Conservation (phyloP, 2,113 vertebrate genomes). For the Cervus canadensis region DNA sequence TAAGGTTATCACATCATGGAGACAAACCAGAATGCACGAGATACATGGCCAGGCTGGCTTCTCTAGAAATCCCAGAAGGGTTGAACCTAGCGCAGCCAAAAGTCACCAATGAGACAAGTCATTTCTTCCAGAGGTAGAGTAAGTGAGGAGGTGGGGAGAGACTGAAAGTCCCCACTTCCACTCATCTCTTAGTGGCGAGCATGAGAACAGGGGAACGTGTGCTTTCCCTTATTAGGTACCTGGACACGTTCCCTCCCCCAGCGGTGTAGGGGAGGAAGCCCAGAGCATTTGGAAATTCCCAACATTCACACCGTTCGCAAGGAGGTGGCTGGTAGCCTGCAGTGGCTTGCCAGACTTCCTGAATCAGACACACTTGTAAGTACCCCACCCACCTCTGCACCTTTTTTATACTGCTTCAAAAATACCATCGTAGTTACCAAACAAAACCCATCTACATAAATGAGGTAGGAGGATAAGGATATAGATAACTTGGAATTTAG, state of each 20-base stretch:
- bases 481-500: constrained; percentile 5
- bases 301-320: neutral
- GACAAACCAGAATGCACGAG: neutral
- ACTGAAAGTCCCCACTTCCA: neutral
- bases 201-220: neutral
- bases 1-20: neutral
- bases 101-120: neutral
- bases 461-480: neutral
- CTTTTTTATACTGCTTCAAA: constrained; percentile 14
- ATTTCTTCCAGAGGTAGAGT: neutral
- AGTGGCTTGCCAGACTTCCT: neutral
- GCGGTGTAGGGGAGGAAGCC: neutral
- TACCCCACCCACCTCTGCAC: neutral
- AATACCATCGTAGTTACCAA: constrained; percentile 16
- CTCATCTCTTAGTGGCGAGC: neutral
- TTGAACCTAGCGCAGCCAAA: neutral
- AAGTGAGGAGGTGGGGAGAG: neutral
- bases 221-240: neutral
- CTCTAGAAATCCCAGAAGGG: neutral
- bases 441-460: constrained; percentile 2
- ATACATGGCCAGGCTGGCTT: neutral
- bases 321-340: neutral
- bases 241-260: too few species aligned
- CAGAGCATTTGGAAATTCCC: neutral
- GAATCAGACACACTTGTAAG: neutral